Base-by-base conservation (phyloP, 2,113 vertebrate genomes). In the Pelmatolapia mariae region DNA sequence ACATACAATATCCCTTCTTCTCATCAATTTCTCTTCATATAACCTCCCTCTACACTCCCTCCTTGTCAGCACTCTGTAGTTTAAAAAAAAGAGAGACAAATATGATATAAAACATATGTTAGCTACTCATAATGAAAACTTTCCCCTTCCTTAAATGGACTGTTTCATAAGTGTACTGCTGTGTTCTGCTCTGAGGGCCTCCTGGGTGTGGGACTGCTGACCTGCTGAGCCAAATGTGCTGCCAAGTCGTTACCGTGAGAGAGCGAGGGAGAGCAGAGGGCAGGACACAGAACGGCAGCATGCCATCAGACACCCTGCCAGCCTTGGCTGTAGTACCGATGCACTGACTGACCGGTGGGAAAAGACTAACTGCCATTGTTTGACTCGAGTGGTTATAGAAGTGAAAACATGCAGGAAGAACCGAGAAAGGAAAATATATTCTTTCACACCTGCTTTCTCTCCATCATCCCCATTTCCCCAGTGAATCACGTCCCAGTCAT, bases 131-230 rank as follows among this genome's bases (percentile, higher is more conserved):
- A 78, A 89, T 84, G 81, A 86, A 36, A 90, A 87, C 38, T 81
- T 81, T 80, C 86, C 80, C 26, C 33, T 52, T 82, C 40, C 33
- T 87, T 78, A 78, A 90, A 73, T 43, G 80, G 80, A 81, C 86
- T 76, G 90, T 92, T 92, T 94, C 85, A 86, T 89, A 92, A 89
- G 93, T 83, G 91, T 82, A 57, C 89, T 89, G 86, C 87, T 88
- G 47, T 87, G 63, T 78, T 92, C 84, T 80, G 89, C 81, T 89
- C 57, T 1, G 86, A 84, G 91, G 85, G 85, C 89, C 89, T 92
- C 92, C 84, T 92, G 92, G 91, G 87, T 85, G 92, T 91, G 90
- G 89, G 87, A 84, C 84, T 31, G 92, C 90, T 90, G 91, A 94
- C 94, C 92, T 63, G 89, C 93, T 82, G 92, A 86, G 82, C 89